Conservation (phyloP, 1,140 invertebrate species). For the Leptinotarsa texana region DNA sequence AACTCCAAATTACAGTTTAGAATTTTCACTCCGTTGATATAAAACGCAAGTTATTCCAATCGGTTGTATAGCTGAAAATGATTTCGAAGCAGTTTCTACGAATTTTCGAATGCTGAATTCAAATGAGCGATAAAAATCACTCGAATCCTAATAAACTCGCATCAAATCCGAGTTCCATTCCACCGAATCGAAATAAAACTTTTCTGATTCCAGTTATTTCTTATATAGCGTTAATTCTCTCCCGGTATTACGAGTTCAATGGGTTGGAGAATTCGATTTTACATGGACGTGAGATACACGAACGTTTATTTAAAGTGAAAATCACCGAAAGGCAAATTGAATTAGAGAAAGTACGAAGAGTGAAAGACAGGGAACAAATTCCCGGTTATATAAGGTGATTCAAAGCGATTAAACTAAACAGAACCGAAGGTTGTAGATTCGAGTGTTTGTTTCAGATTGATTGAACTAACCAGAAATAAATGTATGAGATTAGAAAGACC, state of each 20-base stretch:
- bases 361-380: neutral
- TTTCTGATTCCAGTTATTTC: conserved; percentile 25
- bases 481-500: no score
- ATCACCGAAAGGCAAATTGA: conserved; percentile 8
- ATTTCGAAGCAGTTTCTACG: no score
- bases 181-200: conserved; percentile 16
- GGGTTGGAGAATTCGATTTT: conserved; percentile 21
- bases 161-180: conserved; percentile 21
- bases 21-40: no score
- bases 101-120: neutral
- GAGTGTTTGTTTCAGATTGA: no score
- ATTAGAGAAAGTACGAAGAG: neutral
- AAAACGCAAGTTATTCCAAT: no score
- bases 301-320: neutral
- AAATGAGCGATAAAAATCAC: conserved; percentile 22
- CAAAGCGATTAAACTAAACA: no score
- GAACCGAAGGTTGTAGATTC: no score
- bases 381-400: no score
- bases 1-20: no score
- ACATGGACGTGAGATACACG: conserved; percentile 17
- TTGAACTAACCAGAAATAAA: no score
- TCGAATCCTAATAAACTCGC: conserved; percentile 18
- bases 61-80: no score
- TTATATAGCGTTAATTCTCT: conserved; percentile 27
- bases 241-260: conserved; percentile 5